Evolutionary conservation across 2,888 invertebrate species (phyloP), one percentile per base, ranked within the genome.

Genomic region (Ormyrus pomaceus): DNA sequence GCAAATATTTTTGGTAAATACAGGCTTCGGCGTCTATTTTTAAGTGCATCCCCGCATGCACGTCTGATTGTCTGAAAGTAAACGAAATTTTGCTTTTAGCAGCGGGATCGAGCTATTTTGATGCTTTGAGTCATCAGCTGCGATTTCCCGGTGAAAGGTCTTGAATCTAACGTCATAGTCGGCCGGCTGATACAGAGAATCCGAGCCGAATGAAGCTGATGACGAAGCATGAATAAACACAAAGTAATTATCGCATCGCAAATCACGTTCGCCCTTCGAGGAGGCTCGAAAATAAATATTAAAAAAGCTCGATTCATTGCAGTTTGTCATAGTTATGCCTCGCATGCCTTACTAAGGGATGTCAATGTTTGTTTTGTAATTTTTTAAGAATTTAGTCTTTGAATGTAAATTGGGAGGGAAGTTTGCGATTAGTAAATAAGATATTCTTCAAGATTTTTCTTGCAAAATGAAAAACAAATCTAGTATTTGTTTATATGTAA

Each of bases 131-230:
- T 80, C 80, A 80, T 71, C 59, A 51, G 19, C 34, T 51, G 48
- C n/a, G 65, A 10, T 75, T 51, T 65, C 11, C 56, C 72, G 62
- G 80, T 76, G 80, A 80, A 80, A 80, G 80, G 80, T 13, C 53
- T 69, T 4, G 34, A 34, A 13, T 1, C 8, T 5, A 53, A 53
- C 78, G 69, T 69, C 73, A 75, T 71, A 66, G 19, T 19, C 19
- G 19, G 46, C 46, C 19, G 19, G 46, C 46, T 9, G 59, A 64
- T 75, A 79, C 70, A 13, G 8, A 51, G 62, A 75, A 75, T n/a
- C 46, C 13, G 50, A 50, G 58, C 11, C 34, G 34, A 34, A 34
- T 34, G 34, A 34, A 34, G 34, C 34, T 34, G 34, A 34, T 34
- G 34, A 34, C 34, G 34, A 34, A 3, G 4, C 34, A 2, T 34